Evolutionary conservation across 2,888 invertebrate genomes (phyloP).

Genomic region (Palloptera scutellata): DNA sequence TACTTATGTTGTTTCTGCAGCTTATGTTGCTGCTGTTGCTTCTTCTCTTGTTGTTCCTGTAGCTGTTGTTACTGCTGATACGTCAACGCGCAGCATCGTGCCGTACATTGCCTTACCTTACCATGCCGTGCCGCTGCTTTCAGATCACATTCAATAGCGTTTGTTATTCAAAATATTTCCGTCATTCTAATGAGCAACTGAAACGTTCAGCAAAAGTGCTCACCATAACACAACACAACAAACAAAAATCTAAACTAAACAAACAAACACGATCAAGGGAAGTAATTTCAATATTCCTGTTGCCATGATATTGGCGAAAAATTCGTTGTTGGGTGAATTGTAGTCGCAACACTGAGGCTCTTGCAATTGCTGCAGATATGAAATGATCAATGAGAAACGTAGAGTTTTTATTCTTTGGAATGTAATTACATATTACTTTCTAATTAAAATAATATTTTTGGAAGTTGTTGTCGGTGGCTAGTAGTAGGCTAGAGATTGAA

Average conservation of each 20-base stretch:
- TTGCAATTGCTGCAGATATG: too few relatives aligned
- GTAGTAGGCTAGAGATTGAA: too few relatives aligned
- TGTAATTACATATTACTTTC: too few relatives aligned
- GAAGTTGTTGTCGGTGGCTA: too few relatives aligned
- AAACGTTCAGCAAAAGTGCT: slow-evolving; percentile 1
- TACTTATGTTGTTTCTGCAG: neutral
- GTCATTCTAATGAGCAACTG: slow-evolving; percentile 40
- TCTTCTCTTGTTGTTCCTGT: slow-evolving; percentile 8
- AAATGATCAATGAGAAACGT: too few relatives aligned
- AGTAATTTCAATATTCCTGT: neutral
- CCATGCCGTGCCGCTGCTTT: slow-evolving; percentile 32
- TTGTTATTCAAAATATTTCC: slow-evolving; percentile 40
- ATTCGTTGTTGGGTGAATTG: too few relatives aligned
- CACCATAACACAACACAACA: neutral
- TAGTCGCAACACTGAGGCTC: too few relatives aligned
- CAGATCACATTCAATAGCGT: slow-evolving; percentile 38
- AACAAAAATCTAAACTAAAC: neutral
- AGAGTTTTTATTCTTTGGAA: too few relatives aligned
- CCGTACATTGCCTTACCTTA: slow-evolving; percentile 5
- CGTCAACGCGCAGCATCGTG: slow-evolving; percentile 15
- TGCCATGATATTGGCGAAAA: too few relatives aligned
- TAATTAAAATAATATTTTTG: too few relatives aligned
- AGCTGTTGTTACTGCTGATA: slow-evolving; percentile 30
- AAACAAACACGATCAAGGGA: neutral
- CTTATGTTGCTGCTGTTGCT: slow-evolving; percentile 4